Conservation (phyloP, 2,797 vertebrate species). For the Tapirus indicus region DNA sequence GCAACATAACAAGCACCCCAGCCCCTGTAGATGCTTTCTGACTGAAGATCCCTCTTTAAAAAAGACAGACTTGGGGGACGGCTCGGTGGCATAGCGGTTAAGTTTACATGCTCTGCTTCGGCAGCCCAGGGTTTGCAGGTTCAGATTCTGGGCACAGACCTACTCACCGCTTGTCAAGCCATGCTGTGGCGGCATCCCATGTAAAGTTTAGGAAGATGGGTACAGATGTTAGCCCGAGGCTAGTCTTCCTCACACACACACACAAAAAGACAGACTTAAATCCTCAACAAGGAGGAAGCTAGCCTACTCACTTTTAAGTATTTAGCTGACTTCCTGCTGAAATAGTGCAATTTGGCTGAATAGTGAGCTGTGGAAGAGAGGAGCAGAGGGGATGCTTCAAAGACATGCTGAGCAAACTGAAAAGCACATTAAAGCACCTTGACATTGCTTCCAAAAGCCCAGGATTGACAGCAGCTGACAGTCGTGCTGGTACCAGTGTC, state of each 20-base stretch:
- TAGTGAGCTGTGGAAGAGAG: slow-evolving; percentile 69
- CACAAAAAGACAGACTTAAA: slow-evolving; percentile 40
- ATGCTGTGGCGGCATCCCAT: too few species aligned
- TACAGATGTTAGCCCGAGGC: too few species aligned
- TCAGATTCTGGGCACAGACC: too few species aligned
- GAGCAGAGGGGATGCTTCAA: slow-evolving; percentile 63
- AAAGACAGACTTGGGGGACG: neutral
- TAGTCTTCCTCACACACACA: too few species aligned
- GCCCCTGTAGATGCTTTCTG: neutral
- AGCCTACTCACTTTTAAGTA: slow-evolving; percentile 52
- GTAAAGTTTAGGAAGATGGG: too few species aligned
- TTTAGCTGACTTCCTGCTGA: slow-evolving; percentile 69
- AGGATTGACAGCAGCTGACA: slow-evolving; percentile 70
- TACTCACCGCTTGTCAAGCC: too few species aligned
- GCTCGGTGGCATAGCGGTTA: too few species aligned
- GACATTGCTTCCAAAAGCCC: slow-evolving; percentile 66
- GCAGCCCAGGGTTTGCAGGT: too few species aligned
- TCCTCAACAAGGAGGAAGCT: slow-evolving; percentile 33
- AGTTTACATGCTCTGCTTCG: too few species aligned
- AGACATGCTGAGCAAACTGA: slow-evolving; percentile 78
- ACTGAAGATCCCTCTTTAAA: slow-evolving; percentile 9
- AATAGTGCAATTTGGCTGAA: slow-evolving; percentile 69
- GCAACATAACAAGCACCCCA: neutral
- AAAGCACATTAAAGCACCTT: slow-evolving; percentile 59
- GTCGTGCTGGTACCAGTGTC: slow-evolving; percentile 44